phyloP scores from a whole-genome alignment of 2,797 vertebrate species.

The Hydrolagus colliei region DNA sequence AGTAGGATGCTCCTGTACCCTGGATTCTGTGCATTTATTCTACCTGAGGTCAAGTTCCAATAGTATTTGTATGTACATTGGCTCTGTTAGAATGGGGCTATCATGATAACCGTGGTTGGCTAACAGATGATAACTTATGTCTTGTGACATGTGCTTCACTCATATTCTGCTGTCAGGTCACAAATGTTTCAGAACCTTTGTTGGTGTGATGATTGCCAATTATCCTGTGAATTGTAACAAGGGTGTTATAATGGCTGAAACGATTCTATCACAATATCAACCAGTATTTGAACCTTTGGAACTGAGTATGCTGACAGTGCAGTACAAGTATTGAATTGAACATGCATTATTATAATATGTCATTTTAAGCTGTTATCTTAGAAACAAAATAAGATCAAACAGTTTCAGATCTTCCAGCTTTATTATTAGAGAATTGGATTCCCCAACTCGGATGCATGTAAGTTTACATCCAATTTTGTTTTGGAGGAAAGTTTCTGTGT shows the following conservation, averaged over 20 bases:
- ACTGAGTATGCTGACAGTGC: too few relatives aligned
- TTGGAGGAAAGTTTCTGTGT: too few relatives aligned
- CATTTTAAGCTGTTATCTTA: background rate
- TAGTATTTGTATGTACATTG: background rate
- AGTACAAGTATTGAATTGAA: background rate
- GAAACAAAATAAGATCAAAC: background rate
- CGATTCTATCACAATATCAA: background rate
- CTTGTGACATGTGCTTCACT: background rate
- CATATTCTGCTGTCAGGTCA: too few relatives aligned
- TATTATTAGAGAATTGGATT: background rate
- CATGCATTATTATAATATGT: background rate
- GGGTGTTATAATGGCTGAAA: background rate
- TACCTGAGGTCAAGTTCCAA: slow-evolving; percentile 16
- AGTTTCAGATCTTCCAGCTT: background rate
- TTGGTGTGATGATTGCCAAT: background rate
- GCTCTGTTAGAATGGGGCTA: slow-evolving; percentile 5
- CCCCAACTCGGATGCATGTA: background rate
- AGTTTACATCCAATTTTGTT: background rate
- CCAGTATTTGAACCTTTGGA: background rate
- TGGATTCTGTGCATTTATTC: background rate
- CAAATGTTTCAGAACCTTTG: background rate
- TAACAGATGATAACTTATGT: background rate
- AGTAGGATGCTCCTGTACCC: background rate
- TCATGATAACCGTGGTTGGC: background rate
- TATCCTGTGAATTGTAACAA: too few relatives aligned